Conservation (phyloP, 2,888 invertebrate genomes). For the Spisula subtruncata region DNA sequence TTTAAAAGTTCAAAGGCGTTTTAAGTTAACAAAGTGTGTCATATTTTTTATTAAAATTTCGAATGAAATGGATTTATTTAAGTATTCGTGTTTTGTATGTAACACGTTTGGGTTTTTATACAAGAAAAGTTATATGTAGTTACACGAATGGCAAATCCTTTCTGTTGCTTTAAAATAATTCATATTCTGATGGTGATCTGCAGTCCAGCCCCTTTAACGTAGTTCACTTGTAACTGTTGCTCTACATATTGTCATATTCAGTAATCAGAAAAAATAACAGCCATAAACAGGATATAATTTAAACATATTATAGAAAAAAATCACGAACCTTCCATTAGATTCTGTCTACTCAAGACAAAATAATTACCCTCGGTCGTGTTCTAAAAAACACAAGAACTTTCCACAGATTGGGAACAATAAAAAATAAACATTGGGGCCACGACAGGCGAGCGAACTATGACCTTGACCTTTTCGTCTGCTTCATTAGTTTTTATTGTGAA, state of each 20-base stretch:
- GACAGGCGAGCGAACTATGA: conserved; percentile 28
- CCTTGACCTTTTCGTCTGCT: conserved; percentile 26
- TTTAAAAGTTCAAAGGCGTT: too few species aligned
- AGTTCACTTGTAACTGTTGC: too few species aligned
- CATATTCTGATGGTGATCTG: too few species aligned
- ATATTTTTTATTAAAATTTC: too few species aligned
- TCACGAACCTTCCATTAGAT: conserved; percentile 2
- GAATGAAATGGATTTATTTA: too few species aligned
- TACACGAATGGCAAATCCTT: too few species aligned
- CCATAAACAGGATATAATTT: background rate
- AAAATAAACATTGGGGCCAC: conserved; percentile 26
- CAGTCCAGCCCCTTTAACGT: too few species aligned
- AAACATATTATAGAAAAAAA: background rate
- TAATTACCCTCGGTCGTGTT: conserved; percentile 8
- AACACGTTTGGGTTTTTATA: too few species aligned
- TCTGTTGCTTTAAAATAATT: too few species aligned
- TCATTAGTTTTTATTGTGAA: conserved; percentile 35
- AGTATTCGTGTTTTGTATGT: too few species aligned
- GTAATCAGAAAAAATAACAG: background rate
- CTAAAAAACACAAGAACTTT: background rate
- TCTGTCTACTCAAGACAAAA: background rate
- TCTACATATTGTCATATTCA: background rate
- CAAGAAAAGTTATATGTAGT: too few species aligned
- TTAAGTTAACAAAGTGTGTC: too few species aligned
- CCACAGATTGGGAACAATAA: background rate